Evolutionary conservation across 2,888 invertebrate genomes (phyloP), one percentile per base, ranked within the genome.

Genomic region (Eupithecia vulgata): DNA sequence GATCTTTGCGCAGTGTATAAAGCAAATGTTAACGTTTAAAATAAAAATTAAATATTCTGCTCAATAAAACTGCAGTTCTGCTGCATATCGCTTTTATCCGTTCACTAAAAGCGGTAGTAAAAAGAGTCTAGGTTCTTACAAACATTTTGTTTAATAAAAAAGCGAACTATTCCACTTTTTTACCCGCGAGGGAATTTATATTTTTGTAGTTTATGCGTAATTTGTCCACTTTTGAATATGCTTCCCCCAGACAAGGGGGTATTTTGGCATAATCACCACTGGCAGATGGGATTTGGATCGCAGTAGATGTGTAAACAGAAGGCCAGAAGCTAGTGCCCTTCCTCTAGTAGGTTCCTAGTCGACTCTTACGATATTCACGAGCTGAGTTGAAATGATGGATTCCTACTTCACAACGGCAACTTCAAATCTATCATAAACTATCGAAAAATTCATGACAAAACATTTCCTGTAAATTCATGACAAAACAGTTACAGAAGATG

Each of bases 41-140:
- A 35, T 35, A n/a, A 34, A 62, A 35, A 62, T 62, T 62, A 62
- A 62, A 62, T 35, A 62, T 62, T 62, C n/a, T 62, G 62, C 62
- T 2, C 35, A 35, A 37, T 62, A 62, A 34, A 62, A 62, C 35
- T 34, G 62, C 61, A 35, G 4, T 62, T 35, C 35, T 62, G 62
- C 61, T 61, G 15, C 6, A n/a, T 13, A 34, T n/a, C 35, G 62
- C 17, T 62, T n/a, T 35, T 34, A 62, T 1, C 35, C 10, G 52
- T 21, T 21, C 21, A 52, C 52, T 52, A 21, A n/a, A 21, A 52
- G 52, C 21, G 52, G 52, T 21, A 52, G 21, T n/a, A 21, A 52
- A 52, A 21, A 52, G 1, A 52, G 21, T 12, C 52, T 12, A 12
- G 52, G 52, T 52, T n/a, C n/a, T 7, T 52, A 52, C 21, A 21